A percentile compares a stretch with the other conserved stretches of the same genome.
Conservation (phyloP, 2,113 vertebrate genomes). For the Varanus salvator region DNA sequence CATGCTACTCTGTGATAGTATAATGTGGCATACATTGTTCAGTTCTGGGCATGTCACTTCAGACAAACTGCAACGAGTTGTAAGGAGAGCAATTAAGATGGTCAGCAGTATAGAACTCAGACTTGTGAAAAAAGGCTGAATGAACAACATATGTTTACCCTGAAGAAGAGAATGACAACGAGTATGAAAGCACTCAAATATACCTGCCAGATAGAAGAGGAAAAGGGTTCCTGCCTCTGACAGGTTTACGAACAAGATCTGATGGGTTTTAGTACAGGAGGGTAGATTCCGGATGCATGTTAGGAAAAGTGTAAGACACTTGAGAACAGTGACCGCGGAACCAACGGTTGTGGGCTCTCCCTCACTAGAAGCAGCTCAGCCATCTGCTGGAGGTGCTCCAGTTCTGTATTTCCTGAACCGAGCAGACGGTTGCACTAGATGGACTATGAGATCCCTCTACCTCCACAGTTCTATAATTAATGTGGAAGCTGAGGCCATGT, state of each 20-base stretch:
- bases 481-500: slow-evolving; percentile 59
- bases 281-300: neutral
- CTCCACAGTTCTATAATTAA: slow-evolving; percentile 64
- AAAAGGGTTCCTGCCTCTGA: neutral
- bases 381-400: neutral
- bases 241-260: no score
- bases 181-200: neutral
- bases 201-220: neutral
- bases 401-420: neutral
- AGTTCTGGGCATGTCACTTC: no score
- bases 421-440: neutral
- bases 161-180: no score
- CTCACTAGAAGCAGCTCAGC: neutral
- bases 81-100: no score
- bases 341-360: neutral
- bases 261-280: neutral
- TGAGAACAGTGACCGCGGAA: neutral
- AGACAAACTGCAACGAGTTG: no score
- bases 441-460: neutral
- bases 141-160: no score
- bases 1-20: no score
- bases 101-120: no score
- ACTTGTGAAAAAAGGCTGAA: no score
- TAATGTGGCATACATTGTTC: no score
- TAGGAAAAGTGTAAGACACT: neutral